Base-by-base conservation (phyloP, 2,113 vertebrate species). In the Halichoeres trimaculatus region DNA sequence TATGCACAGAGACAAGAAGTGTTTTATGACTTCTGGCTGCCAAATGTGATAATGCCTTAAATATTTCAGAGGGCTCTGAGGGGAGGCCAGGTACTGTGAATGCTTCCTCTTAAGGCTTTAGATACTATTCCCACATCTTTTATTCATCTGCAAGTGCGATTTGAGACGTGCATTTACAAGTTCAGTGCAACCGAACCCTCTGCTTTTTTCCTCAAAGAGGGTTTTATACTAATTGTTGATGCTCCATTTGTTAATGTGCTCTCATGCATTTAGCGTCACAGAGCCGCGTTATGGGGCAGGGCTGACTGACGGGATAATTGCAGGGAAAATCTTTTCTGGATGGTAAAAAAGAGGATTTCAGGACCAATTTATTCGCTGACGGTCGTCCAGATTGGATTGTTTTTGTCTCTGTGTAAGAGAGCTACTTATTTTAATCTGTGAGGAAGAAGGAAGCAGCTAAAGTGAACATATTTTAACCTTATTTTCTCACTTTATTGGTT, bases 41-140 rank as follows among this genome's bases (percentile, higher is more conserved):
- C 71, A 64, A 68, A 56, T 61, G 52, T 66, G 34, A 74, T 63
- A 23, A 26, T 78, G 56, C 36, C 53, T 43, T 74, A 74, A 80
- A 81, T 70, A 62, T 53, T 57, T 26, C 55, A 72, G 30, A 20
- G n/a, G 55, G 19, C 30, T 61, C n/a, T 11, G 38, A 48, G 16
- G n/a, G 67, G 54, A 51, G 41, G 14, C 67, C 47, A 60, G 24
- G 56, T 34, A 10, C 24, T 55, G 22, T 51, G 43, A 43, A 64
- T n/a, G 48, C 19, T 41, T n/a, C 23, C 5, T 41, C 17, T 38
- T 35, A 30, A 43, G 26, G 52, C 53, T 58, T 65, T 2, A 41
- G 40, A 50, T 48, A 30, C n/a, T 5, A n/a, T 30, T 36, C 1
- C 19, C 47, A 35, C 13, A 20, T 22, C n/a, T 69, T 35, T 20